Percentiles rank a stretch among this genome's conserved stretches.
Evolutionary conservation across 2,888 invertebrate genomes (phyloP).

Genomic region (Drosophila borealis): DNA sequence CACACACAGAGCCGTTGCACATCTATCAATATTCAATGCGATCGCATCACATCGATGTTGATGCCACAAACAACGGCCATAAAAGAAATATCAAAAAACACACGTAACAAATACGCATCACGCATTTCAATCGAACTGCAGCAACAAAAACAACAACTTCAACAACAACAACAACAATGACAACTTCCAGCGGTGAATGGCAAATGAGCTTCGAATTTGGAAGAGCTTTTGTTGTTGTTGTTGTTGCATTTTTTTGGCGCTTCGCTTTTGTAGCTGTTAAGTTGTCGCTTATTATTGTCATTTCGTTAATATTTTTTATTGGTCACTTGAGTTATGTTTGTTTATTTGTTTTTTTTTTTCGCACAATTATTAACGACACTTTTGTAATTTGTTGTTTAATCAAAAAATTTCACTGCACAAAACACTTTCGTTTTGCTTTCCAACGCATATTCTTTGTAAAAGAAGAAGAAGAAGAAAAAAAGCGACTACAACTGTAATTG

Average conservation of each 20-base stretch:
- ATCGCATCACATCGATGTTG: slow-evolving; percentile 44
- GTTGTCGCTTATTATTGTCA: slow-evolving; percentile 28
- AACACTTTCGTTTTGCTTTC: slow-evolving; percentile 41
- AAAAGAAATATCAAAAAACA: slow-evolving; percentile 20
- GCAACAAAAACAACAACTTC: slow-evolving; percentile 18
- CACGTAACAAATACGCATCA: slow-evolving; percentile 69
- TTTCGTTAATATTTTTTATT: slow-evolving; percentile 32
- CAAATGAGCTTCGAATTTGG: slow-evolving; percentile 38
- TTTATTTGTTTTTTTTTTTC: slow-evolving; percentile 33
- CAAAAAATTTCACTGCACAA: slow-evolving; percentile 35
- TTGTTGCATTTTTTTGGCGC: slow-evolving; percentile 19
- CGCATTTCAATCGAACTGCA: slow-evolving; percentile 63
- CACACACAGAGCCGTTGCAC: slow-evolving; percentile 2
- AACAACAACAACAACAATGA: slow-evolving; percentile 22
- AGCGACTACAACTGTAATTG: slow-evolving; percentile 8
- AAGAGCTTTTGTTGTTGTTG: slow-evolving; percentile 2
- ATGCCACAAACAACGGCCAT: slow-evolving; percentile 14
- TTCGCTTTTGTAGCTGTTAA: slow-evolving; percentile 20
- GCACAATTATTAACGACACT: slow-evolving; percentile 56
- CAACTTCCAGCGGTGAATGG: slow-evolving; percentile 50
- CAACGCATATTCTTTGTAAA: slow-evolving; percentile 10
- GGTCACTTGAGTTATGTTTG: slow-evolving; percentile 28
- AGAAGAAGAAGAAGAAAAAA: not conserved
- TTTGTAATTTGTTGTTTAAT: slow-evolving; percentile 47
- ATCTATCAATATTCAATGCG: slow-evolving; percentile 56